A percentile compares a stretch with the other conserved stretches of the same genome.
Conservation (phyloP, 92 coral and sea anemone species). For the Micromussa lordhowensis region DNA sequence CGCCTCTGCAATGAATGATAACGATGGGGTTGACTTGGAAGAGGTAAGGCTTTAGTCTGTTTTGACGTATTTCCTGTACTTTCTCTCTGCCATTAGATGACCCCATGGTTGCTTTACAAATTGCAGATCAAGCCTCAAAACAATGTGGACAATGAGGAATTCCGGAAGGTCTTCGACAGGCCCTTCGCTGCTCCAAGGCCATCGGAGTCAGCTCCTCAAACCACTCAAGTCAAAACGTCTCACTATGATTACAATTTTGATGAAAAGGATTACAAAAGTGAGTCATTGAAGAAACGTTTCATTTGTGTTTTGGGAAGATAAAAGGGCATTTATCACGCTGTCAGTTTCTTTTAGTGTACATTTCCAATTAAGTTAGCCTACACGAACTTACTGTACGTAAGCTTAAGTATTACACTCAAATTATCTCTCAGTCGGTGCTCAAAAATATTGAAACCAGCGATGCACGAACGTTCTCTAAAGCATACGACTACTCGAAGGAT, state of each 20-base stretch:
- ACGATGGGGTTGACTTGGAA: slow-evolving; percentile 1
- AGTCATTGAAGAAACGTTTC: slow-evolving; percentile 23
- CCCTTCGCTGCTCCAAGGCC: slow-evolving; percentile 75
- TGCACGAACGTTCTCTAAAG: not conserved
- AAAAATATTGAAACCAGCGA: not conserved
- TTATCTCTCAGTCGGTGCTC: not conserved
- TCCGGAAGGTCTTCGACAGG: slow-evolving; percentile 79
- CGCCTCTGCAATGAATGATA: slow-evolving; percentile 18
- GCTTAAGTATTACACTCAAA: not conserved
- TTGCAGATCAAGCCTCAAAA: slow-evolving; percentile 27
- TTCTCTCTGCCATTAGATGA: not conserved
- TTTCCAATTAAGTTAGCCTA: not conserved
- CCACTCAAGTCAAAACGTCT: slow-evolving; percentile 67
- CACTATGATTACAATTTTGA: slow-evolving; percentile 83
- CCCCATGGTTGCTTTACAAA: not conserved
- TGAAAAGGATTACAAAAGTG: slow-evolving; percentile 87
- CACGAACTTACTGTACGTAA: too few relatives aligned
- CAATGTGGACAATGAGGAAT: slow-evolving; percentile 60
- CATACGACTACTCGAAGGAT: not conserved
- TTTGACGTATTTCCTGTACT: not conserved
- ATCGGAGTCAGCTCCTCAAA: slow-evolving; percentile 31
- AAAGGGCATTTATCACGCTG: not conserved
- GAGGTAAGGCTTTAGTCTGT: slow-evolving; percentile 7
- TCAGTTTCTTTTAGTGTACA: not conserved
- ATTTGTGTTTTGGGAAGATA: not conserved